These are phyloP conservation scores for Cantharis rustica DNA, from an alignment of 2,888 invertebrate genomes.

Conservation along the genomic window DNA sequence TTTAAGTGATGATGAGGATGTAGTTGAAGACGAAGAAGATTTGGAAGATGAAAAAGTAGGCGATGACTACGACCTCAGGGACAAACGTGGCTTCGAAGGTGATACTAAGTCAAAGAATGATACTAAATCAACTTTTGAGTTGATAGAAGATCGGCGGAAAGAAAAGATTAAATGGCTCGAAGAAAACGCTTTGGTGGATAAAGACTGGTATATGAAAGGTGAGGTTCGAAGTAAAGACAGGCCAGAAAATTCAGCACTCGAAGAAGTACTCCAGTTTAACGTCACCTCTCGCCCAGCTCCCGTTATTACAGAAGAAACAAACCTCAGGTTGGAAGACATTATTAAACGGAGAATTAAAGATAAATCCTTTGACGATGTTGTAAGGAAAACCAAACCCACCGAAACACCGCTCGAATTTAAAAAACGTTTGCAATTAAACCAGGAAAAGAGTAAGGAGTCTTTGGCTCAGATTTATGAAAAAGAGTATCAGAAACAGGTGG, in stretches of 20 bases:
- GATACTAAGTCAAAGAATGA: conserved; percentile 28
- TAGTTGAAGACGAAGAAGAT: conserved; percentile 36
- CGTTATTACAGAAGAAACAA: conserved; percentile 89
- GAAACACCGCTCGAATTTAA: conserved; percentile 84
- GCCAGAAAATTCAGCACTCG: conserved; percentile 90
- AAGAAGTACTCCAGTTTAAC: conserved; percentile 92
- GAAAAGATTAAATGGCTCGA: conserved; percentile 73
- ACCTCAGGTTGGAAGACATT: conserved; percentile 84
- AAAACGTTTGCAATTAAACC: conserved; percentile 85
- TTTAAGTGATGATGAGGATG: conserved; percentile 30
- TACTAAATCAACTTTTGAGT: conserved; percentile 71
- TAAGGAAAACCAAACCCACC: conserved; percentile 81
- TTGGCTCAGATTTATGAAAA: conserved; percentile 94
- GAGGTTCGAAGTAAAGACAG: conserved; percentile 80
- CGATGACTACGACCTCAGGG: conserved; percentile 36
- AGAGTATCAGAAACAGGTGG: conserved; percentile 74
- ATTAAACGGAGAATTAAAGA: conserved; percentile 92
- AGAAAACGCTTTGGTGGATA: conserved; percentile 75
- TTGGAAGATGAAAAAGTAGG: conserved; percentile 14
- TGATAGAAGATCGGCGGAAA: conserved; percentile 72
- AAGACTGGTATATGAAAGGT: conserved; percentile 93
- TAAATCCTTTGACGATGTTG: conserved; percentile 92
- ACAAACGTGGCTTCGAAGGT: conserved; percentile 26
- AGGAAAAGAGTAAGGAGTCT: conserved; percentile 92
- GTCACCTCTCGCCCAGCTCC: conserved; percentile 84